phyloP scores from a whole-genome alignment of 1,140 invertebrate genomes.

The Microplitis mediator region DNA sequence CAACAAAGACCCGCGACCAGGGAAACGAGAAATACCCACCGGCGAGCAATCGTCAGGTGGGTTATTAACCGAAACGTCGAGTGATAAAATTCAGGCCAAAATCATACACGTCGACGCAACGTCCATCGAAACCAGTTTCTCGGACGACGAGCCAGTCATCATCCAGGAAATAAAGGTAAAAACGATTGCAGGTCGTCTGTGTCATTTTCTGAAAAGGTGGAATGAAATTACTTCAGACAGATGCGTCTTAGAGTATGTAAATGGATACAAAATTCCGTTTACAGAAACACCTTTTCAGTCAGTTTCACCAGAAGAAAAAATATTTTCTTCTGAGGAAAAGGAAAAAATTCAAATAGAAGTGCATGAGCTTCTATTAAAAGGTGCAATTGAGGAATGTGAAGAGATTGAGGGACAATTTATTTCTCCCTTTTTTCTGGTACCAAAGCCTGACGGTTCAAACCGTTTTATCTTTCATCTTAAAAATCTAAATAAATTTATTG shows the following conservation, averaged over 20 bases:
- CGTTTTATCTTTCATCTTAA: background rate
- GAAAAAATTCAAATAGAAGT: background rate
- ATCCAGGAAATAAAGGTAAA: too few species aligned
- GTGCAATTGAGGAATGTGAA: background rate
- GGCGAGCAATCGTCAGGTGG: slow-evolving; percentile 5
- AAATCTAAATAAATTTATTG: background rate
- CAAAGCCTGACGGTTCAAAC: background rate
- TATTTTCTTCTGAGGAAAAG: background rate
- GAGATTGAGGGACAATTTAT: background rate
- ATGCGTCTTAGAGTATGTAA: background rate
- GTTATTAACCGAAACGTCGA: background rate
- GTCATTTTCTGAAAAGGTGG: too few species aligned
- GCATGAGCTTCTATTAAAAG: background rate
- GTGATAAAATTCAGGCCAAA: background rate
- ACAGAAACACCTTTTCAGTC: too few species aligned
- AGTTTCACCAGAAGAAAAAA: background rate
- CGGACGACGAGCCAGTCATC: too few species aligned
- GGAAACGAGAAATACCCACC: slow-evolving; percentile 18
- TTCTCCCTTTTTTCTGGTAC: background rate
- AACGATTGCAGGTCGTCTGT: too few species aligned
- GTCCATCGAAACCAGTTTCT: too few species aligned
- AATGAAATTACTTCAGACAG: too few species aligned
- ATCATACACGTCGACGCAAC: background rate
- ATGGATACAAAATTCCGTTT: background rate
- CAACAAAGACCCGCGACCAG: background rate